Base-by-base conservation (phyloP, 2,113 vertebrate genomes). In the Agelaius phoeniceus region DNA sequence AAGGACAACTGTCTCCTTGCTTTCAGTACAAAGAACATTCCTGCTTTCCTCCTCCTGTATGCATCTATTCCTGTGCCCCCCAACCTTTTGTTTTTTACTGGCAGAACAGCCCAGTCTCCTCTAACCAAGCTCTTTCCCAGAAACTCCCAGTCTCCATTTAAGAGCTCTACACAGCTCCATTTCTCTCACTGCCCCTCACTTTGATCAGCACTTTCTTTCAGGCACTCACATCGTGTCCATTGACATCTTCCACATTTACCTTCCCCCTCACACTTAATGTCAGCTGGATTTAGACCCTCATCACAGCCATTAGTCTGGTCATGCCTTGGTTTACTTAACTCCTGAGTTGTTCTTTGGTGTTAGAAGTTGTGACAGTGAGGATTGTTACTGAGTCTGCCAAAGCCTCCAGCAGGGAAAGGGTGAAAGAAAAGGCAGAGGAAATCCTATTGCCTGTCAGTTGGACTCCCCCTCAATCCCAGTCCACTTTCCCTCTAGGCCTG, bases 381-480 rank as follows among this genome's bases (percentile, higher is more conserved):
- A 52, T 7, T 13, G 9, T 19, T 62, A 43, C 46, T 31, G 46
- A 37, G 22, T 58, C 21, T 82, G 59, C 48, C 51, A 26, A 73
- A 13, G 67, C 16, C 68, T 86, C 65, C 22, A 81, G 68, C 21
- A 68, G n/a, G 21, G 31, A n/a, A 88, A 10, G 79, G 74, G 85
- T 92, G 92, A 93, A 95, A 65, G n/a, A 72, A 63, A 84, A 44
- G 55, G 57, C 55, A 37, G 61, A 77, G 48, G 67, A 90, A 91
- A 96, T 80, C 85, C 92, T 68, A 52, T 13, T 84, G 67, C 9
- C 46, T 61, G 85, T 65, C 74, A 77, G 35, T 19, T n/a, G 79
- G 84, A 77, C 69, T 94, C 87, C 72, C 83, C 57, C 84, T 85
- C 77, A 66, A 89, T 96, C 85, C 75, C 75, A 49, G 67, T 9